These are phyloP conservation scores for Cabera pusaria DNA, from an alignment of 2,888 invertebrate genomes.

Conservation along the genomic window DNA sequence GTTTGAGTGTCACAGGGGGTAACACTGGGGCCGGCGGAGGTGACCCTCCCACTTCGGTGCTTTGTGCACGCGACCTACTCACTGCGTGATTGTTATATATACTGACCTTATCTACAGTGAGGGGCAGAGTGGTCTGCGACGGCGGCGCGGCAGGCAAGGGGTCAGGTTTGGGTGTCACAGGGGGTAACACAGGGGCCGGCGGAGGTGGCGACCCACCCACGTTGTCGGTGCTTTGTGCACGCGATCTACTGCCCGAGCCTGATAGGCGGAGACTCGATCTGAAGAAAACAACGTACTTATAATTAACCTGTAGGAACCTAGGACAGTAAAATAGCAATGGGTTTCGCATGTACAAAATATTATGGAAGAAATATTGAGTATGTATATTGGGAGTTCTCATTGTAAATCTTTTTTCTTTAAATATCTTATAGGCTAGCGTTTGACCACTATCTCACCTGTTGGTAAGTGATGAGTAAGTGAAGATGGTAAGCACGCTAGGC, in stretches of 20 bases:
- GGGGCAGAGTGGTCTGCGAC: slow-evolving; percentile 56
- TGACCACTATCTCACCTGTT: no score
- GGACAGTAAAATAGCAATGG: no score
- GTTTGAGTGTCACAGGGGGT: slow-evolving; percentile 22
- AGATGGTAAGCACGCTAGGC: no score
- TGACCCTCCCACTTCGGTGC: slow-evolving; percentile 25
- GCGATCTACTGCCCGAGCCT: slow-evolving; percentile 26
- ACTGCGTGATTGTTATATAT: no score
- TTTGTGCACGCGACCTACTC: slow-evolving; percentile 29
- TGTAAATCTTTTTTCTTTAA: no score
- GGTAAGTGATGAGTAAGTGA: no score
- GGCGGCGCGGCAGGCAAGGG: slow-evolving; percentile 14
- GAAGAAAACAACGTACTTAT: no score
- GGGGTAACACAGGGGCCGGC: slow-evolving; percentile 20
- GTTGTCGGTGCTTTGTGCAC: slow-evolving; percentile 31
- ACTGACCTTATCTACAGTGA: slow-evolving; percentile 70
- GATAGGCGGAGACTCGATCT: slow-evolving; percentile 29
- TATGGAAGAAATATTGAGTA: no score
- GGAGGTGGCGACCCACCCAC: slow-evolving; percentile 26
- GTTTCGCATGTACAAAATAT: no score
- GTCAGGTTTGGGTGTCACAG: slow-evolving; percentile 17
- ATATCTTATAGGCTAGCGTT: no score
- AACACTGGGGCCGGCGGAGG: slow-evolving; percentile 18
- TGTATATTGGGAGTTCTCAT: no score
- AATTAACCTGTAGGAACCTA: no score